Conservation (phyloP, 2,888 invertebrate species). For the Amblyjoppa fuscipennis region DNA sequence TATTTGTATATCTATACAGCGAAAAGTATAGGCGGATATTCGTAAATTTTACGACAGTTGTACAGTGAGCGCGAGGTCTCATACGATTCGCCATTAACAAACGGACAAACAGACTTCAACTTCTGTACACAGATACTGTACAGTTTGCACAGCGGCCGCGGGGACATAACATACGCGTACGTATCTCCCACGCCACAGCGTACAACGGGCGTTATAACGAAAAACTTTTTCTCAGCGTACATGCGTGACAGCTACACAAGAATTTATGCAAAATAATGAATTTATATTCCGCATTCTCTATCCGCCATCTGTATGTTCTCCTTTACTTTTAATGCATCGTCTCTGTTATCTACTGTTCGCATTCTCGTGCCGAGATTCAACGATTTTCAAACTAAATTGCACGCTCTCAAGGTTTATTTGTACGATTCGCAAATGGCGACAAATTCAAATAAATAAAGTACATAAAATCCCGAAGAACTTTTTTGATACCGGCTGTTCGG, state of each 20-base stretch:
- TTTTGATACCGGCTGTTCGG: no score
- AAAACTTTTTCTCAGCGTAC: slow-evolving; percentile 26
- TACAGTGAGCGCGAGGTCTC: background rate
- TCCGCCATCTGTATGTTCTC: slow-evolving; percentile 7
- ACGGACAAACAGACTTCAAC: slow-evolving; percentile 49
- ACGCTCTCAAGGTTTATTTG: background rate
- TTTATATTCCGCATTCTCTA: slow-evolving; percentile 64
- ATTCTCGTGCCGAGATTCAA: background rate
- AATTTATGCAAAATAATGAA: slow-evolving; percentile 70
- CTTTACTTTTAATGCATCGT: slow-evolving; percentile 14
- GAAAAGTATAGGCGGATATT: background rate
- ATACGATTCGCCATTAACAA: slow-evolving; percentile 48
- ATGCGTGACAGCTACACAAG: slow-evolving; percentile 38
- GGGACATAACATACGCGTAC: slow-evolving; percentile 15
- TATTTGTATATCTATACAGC: background rate
- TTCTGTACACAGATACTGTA: slow-evolving; percentile 25
- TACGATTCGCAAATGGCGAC: background rate
- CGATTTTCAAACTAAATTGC: background rate
- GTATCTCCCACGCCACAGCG: background rate
- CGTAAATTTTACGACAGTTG: slow-evolving; percentile 25
- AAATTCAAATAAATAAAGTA: background rate
- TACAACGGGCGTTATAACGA: slow-evolving; percentile 14
- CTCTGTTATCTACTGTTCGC: background rate
- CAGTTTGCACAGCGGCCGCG: background rate
- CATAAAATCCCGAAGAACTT: background rate